These are phyloP conservation scores for Hippocampus abdominalis DNA, from an alignment of 2,113 vertebrate genomes.

Conservation along the genomic window DNA sequence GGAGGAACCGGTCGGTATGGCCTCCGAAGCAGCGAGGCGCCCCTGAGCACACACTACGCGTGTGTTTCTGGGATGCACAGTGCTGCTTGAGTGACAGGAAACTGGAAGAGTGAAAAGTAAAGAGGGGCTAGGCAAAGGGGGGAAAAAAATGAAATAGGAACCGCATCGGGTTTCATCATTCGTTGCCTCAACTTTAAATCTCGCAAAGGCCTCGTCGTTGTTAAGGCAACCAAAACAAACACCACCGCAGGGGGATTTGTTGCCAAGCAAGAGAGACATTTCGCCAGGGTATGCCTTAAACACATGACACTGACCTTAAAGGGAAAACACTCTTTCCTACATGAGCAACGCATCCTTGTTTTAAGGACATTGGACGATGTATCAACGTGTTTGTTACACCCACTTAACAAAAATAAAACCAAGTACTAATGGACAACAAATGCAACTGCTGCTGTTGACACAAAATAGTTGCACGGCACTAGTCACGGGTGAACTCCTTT, in stretches of 20 bases:
- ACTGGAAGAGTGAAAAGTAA: conserved; percentile 7
- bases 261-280: conserved; percentile 26
- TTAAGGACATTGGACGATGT: neutral
- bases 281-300: conserved; percentile 4
- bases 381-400: neutral
- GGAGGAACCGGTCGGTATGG: neutral
- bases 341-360: neutral
- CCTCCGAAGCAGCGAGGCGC: neutral
- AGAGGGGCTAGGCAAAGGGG: neutral
- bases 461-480: neutral
- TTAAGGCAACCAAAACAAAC: conserved; percentile 49
- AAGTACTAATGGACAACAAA: neutral
- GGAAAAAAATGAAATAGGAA: neutral
- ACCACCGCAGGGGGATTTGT: conserved; percentile 13
- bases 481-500: no score
- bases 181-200: neutral
- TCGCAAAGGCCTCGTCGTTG: conserved; percentile 9
- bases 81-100: conserved; percentile 21
- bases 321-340: neutral
- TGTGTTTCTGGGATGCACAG: conserved; percentile 1
- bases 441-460: neutral
- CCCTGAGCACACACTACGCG: neutral
- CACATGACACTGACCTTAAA: neutral
- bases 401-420: neutral
- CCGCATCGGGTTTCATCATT: neutral